Percentiles rank a stretch among this genome's conserved stretches.
Conservation (phyloP, 2,888 invertebrate species). For the Cataglyphis altisquamis region DNA sequence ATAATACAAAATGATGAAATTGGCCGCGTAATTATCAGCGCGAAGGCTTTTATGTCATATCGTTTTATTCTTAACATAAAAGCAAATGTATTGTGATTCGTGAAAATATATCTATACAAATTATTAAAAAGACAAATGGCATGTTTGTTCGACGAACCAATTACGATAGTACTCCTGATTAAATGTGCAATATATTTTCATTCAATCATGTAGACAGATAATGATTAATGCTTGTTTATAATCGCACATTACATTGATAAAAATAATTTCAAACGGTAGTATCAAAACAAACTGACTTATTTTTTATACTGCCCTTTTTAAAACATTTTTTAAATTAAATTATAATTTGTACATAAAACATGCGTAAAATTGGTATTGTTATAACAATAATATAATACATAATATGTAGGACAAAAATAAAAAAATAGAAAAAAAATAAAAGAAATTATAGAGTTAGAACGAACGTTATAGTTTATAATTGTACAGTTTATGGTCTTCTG, state of each 20-base stretch:
- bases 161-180: neutral
- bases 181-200: neutral
- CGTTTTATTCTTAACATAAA: neutral
- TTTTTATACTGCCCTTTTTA: neutral
- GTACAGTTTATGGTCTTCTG: neutral
- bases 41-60: neutral
- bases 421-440: neutral
- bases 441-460: neutral
- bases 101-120: neutral
- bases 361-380: neutral
- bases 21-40: neutral
- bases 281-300: neutral
- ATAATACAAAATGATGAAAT: neutral
- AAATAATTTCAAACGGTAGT: neutral
- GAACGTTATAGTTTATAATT: neutral
- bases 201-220: neutral
- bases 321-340: neutral
- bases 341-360: neutral
- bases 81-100: neutral
- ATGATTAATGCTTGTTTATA: constrained; percentile 28
- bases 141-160: neutral
- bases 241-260: neutral
- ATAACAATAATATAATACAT: neutral
- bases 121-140: neutral
- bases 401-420: neutral